A percentile compares a stretch with the other conserved stretches of the same genome.
Evolutionary conservation across 1,140 invertebrate genomes (phyloP).

Genomic region (Drosophila lacertosa): DNA sequence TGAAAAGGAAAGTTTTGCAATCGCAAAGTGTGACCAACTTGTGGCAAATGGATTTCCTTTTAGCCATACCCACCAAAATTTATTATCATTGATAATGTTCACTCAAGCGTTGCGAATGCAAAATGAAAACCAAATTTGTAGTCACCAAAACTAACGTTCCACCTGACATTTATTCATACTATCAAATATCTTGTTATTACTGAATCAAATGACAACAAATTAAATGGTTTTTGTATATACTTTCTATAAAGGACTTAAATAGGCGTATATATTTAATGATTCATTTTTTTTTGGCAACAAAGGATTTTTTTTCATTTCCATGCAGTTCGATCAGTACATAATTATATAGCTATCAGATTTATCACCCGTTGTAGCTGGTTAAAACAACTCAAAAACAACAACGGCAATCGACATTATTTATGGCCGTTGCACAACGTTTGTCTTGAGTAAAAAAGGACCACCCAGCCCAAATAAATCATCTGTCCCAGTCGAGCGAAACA

Average conservation of each 20-base stretch:
- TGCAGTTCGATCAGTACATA: neutral
- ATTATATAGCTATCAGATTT: constrained; percentile 17
- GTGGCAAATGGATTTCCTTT: constrained; percentile 14
- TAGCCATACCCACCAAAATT: constrained; percentile 19
- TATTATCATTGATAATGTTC: constrained; percentile 14
- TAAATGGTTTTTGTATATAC: too few species aligned
- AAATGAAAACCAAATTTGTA: neutral
- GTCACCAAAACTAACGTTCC: neutral
- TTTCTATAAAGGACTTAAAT: too few species aligned
- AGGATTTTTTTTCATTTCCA: neutral
- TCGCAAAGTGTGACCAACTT: constrained; percentile 54
- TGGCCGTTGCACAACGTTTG: constrained; percentile 62
- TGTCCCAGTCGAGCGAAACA: constrained; percentile 37
- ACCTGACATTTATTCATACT: neutral
- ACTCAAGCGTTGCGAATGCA: constrained; percentile 2
- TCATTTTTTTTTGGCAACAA: too few species aligned
- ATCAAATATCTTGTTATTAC: too few species aligned
- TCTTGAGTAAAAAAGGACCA: constrained; percentile 63
- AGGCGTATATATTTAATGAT: too few species aligned
- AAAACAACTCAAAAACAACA: constrained; percentile 22
- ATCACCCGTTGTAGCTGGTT: constrained; percentile 16
- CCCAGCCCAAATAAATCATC: constrained; percentile 72
- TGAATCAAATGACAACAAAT: too few species aligned
- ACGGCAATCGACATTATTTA: constrained; percentile 72
- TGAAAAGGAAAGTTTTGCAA: constrained; percentile 72